Evolutionary conservation across 2,797 vertebrate species (phyloP), one percentile per base, ranked within the genome.

Genomic region (Ctenosaura bakeri): DNA sequence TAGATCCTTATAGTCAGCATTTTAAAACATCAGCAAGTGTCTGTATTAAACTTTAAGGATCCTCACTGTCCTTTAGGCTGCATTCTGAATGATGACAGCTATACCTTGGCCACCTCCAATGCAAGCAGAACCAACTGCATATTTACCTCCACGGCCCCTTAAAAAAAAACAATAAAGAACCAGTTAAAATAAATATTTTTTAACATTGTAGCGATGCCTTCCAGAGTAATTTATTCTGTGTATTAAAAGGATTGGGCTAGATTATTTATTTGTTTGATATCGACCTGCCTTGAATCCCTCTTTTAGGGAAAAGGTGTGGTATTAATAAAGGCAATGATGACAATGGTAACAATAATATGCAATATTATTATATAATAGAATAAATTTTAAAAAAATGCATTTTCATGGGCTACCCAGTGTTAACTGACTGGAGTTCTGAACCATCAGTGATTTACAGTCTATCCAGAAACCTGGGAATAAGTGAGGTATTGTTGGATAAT

Each of bases 41-140:
- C n/a, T 62, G 32, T 18, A n/a, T 69, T 5, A 18, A 69, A n/a
- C 38, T 10, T 0, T 6, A 1, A 38, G 14, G 50, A 3, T 24
- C 20, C 12, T 73, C 32, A 35, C n/a, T 0, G 7, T 77, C 59
- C 83, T 32, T 97, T 95, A 98, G 90, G 95, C 96, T 2, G 90
- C 91, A 90, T 93, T 99, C 96, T 99, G 97, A 12, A 99, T 93
- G 94, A 99, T 85, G 84, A 99, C 50, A 2, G 99, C 99, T 0
- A 99, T 99, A 14, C 99, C 99, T 89, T 99, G 99, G 76, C 99
- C 99, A 0, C 99, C 99, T 0, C 99, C 99, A 1, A 99, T 99
- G 95, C 99, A 99, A 56, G 99, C 99, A 0, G 99, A 99, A 2
- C 99, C 99, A 0, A 99, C 96, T 0, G 98, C 99, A 0, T 99